Evolutionary conservation across 2,888 invertebrate genomes (phyloP), one percentile per base, ranked within the genome.

Genomic region (Apocheima hispidaria): DNA sequence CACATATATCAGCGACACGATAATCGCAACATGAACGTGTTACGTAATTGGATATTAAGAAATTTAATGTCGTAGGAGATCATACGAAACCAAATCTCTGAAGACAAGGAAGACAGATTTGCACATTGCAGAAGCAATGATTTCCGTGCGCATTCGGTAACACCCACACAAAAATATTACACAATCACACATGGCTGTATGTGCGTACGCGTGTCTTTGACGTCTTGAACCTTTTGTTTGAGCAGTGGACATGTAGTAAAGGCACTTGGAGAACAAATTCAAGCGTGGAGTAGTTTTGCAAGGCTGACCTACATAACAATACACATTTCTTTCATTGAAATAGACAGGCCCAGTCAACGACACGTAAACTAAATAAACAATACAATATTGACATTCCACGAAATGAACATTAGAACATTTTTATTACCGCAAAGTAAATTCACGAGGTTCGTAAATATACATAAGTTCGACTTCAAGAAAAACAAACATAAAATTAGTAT

Each of bases 71-170:
- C 74, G 73, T 74, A 75, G 65, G 65, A 75, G 71, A 75, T 79
- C 70, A 75, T 73, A 73, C 70, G 72, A 76, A 76, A 77, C 74
- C 74, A 74, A 79, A 82, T 79, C 73, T 72, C 65, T 64, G 72
- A 76, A 74, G 76, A 82, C 80, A 73, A 84, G 85, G 85, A 86
- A 84, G 83, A 81, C 76, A 75, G 74, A 71, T 76, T n/a, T n/a
- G n/a, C n/a, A n/a, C n/a, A n/a, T n/a, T n/a, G n/a, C n/a, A n/a
- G n/a, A n/a, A n/a, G 78, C 78, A 78, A 76, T 69, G 74, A 83
- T 84, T 84, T 86, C 86, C 84, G 84, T 75, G 77, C 77, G 75
- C 76, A 81, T 78, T 79, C 74, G 73, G 75, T 74, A 77, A 82
- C 81, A 80, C 82, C 81, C 71, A 76, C 78, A 75, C 68, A 57